A percentile compares a stretch with the other conserved stretches of the same genome.
These are phyloP conservation scores for Microcebus murinus DNA, from an alignment of 2,113 vertebrate genomes.

Conservation along the genomic window DNA sequence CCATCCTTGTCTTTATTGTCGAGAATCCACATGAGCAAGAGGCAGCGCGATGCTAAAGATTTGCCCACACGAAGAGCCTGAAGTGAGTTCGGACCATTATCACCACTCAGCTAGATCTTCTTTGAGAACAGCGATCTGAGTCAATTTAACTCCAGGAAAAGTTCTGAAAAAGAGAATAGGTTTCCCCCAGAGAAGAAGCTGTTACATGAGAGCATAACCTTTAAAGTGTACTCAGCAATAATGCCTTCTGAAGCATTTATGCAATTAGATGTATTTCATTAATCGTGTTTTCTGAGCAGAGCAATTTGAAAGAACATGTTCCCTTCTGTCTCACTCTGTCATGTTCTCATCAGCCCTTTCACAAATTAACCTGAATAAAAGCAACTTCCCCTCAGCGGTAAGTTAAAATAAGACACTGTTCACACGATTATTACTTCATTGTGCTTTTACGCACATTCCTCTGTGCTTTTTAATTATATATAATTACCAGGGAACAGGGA, in stretches of 20 bases:
- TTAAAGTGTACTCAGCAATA: neutral
- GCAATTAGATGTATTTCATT: slow-evolving; percentile 82
- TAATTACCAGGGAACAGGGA: slow-evolving; percentile 83
- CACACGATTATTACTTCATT: slow-evolving; percentile 66
- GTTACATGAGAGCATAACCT: neutral
- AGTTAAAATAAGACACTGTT: slow-evolving; percentile 75
- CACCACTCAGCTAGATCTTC: neutral
- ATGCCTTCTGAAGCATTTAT: slow-evolving; percentile 27
- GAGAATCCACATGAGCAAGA: neutral
- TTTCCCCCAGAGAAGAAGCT: neutral
- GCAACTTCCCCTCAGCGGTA: slow-evolving; percentile 73
- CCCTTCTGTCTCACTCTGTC: slow-evolving; percentile 75
- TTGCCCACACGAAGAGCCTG: fast-evolving
- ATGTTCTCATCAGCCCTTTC: slow-evolving; percentile 76
- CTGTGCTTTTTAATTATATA: slow-evolving; percentile 81
- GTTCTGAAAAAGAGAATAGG: neutral
- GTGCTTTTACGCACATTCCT: slow-evolving; percentile 77
- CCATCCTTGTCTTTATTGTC: neutral
- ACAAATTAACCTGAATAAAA: slow-evolving; percentile 83
- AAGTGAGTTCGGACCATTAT: fast-evolving
- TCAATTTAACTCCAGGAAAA: neutral
- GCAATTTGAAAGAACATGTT: slow-evolving; percentile 82
- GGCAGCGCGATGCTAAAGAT: neutral
- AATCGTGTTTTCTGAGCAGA: slow-evolving; percentile 81
- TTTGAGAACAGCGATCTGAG: neutral